Evolutionary conservation across 2,888 invertebrate genomes (phyloP), one percentile per base, ranked within the genome.

Genomic region (Sialis fuliginosa): DNA sequence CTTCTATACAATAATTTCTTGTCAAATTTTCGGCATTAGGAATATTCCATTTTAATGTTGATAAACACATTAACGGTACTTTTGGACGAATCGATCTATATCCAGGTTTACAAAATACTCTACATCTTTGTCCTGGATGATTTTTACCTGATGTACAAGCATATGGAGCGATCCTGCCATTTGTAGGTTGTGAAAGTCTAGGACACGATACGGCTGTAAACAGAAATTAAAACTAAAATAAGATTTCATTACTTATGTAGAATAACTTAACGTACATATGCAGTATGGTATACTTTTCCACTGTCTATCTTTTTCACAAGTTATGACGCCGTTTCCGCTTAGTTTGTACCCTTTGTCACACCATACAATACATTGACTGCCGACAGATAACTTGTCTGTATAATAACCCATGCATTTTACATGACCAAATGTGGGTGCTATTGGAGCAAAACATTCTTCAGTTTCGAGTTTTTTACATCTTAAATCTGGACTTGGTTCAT

Each of bases 271-370:
- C 68, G 71, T 66, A 69, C 73, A 68, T 51, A 70, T 52, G 56
- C 77, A 78, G 49, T 57, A 56, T 42, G 71, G 66, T 39, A 63
- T 62, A 32, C 62, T 59, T 52, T 71, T 72, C 66, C 71, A 70
- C 41, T 65, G 66, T 39, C 70, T 71, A 4, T 63, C 59, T 10
- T 61, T 58, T 47, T 65, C 67, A 53, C 79, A 79, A 49, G 61
- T 63, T 45, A 70, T 63, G 31, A 66, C 59, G 30, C 68, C 59
- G 7, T 71, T 63, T 32, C 77, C 78, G 43, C 66, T 60, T 22
- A 77, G 57, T 53, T 64, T 67, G 54, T 66, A 77, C 6, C 75
- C 77, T 52, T 63, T 59, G 46, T 66, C 62, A 54, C 74, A 73
- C 59, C 66, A 65, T 50, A 69, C 55, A 52, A 64, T 60, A 55